Conservation (phyloP, 2,888 invertebrate species). For the Caenorhabditis drosophilae region DNA sequence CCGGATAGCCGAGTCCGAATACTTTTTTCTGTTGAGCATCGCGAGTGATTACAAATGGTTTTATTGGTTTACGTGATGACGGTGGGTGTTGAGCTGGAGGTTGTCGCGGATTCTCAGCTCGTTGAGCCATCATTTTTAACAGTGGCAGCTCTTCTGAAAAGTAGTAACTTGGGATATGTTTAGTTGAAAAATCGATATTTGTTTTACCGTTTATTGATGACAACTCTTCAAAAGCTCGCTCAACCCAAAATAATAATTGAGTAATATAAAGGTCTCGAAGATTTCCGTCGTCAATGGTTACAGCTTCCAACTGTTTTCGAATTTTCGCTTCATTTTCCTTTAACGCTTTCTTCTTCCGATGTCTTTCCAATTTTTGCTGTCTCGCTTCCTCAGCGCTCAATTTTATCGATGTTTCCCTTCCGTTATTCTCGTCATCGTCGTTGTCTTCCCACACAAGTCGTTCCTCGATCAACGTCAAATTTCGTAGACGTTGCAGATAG, state of each 20-base stretch:
- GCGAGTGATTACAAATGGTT: conserved; percentile 86
- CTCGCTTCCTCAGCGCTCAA: conserved; percentile 23
- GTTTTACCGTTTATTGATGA: conserved; percentile 52
- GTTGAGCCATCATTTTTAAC: conserved; percentile 41
- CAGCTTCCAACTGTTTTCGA: conserved; percentile 20
- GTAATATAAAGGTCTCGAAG: conserved; percentile 51
- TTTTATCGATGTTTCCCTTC: not conserved
- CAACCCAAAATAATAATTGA: conserved; percentile 52
- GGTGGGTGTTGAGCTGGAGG: conserved; percentile 2
- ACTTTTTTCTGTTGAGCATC: conserved; percentile 88
- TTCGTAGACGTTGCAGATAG: conserved; percentile 47
- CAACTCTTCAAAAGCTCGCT: conserved; percentile 51
- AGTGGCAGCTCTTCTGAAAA: conserved; percentile 47
- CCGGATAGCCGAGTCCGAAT: conserved; percentile 91
- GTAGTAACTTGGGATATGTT: not conserved
- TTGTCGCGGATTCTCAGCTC: conserved; percentile 3
- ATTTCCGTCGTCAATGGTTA: conserved; percentile 33
- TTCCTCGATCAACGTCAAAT: conserved; percentile 46
- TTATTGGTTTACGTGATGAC: conserved; percentile 52
- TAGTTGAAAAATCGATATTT: not conserved
- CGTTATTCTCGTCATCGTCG: conserved; percentile 16
- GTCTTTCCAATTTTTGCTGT: conserved; percentile 25
- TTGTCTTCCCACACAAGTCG: conserved; percentile 51
- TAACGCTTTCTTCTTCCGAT: conserved; percentile 32
- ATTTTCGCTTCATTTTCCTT: conserved; percentile 12